Conservation (phyloP, 1,140 invertebrate species). For the Trachelipus rathkii region DNA sequence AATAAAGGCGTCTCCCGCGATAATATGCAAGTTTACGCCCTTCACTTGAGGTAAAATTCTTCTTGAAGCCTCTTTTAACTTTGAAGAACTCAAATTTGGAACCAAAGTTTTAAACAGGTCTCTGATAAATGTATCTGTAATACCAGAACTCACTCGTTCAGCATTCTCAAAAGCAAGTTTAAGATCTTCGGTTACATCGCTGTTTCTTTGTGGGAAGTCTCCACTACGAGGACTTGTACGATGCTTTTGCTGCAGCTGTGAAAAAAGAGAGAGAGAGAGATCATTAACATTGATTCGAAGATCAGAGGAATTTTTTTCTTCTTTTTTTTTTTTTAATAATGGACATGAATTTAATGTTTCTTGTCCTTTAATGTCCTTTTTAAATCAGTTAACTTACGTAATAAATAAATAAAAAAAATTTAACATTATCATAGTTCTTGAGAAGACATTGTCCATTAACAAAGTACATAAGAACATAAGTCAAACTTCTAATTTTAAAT, state of each 20-base stretch:
- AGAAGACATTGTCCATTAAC: no score
- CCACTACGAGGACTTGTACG: neutral
- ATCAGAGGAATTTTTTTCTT: no score
- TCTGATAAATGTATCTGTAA: neutral
- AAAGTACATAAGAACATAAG: no score
- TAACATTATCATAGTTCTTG: no score
- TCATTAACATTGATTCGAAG: no score
- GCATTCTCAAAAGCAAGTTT: neutral
- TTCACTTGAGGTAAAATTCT: neutral
- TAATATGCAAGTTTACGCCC: neutral
- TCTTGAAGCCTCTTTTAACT: neutral
- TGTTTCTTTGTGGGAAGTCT: neutral
- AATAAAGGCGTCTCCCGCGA: no score
- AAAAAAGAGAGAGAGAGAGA: neutral
- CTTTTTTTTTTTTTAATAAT: no score
- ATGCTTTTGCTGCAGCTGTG: neutral
- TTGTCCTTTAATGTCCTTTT: no score
- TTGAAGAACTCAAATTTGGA: neutral
- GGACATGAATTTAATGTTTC: no score
- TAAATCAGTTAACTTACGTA: no score
- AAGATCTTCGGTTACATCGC: neutral
- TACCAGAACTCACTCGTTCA: neutral
- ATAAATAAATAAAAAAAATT: no score
- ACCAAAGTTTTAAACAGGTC: slow-evolving; percentile 4
- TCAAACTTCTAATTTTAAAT: no score